These are phyloP conservation scores for Nanger granti DNA, from an alignment of 2,113 vertebrate species.

Conservation along the genomic window DNA sequence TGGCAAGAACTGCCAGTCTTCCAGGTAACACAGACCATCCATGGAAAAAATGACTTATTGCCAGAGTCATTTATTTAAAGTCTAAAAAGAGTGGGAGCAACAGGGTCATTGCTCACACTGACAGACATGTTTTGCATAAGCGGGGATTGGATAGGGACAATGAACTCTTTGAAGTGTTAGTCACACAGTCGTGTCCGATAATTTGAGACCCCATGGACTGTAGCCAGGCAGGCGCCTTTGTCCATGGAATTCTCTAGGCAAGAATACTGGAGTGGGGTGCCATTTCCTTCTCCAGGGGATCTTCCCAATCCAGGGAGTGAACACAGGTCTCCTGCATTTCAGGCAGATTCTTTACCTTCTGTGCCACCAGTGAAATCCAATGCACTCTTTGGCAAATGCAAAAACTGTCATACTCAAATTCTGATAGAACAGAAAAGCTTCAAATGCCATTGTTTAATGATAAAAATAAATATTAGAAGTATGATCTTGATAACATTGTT, in stretches of 20 bases:
- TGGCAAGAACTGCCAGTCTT: neutral
- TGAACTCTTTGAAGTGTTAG: neutral
- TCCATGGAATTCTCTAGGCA: neutral
- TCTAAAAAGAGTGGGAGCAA: neutral
- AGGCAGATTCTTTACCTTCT: neutral
- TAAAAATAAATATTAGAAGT: neutral
- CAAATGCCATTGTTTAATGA: neutral
- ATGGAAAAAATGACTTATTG: neutral
- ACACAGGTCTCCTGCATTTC: neutral
- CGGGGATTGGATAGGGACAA: neutral
- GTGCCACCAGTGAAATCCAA: neutral
- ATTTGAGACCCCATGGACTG: neutral
- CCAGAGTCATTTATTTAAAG: conserved; percentile 38
- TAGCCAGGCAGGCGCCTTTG: neutral
- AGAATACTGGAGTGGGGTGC: neutral
- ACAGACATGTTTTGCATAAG: neutral
- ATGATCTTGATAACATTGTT: neutral
- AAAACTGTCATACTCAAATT: neutral
- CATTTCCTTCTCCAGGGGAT: neutral
- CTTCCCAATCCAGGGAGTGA: neutral
- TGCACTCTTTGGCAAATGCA: neutral
- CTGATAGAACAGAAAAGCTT: neutral
- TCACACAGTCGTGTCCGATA: neutral
- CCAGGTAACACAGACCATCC: conserved; percentile 8
- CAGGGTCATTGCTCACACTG: neutral